Conservation (phyloP, 2,888 invertebrate species). For the Lathronympha strigana region DNA sequence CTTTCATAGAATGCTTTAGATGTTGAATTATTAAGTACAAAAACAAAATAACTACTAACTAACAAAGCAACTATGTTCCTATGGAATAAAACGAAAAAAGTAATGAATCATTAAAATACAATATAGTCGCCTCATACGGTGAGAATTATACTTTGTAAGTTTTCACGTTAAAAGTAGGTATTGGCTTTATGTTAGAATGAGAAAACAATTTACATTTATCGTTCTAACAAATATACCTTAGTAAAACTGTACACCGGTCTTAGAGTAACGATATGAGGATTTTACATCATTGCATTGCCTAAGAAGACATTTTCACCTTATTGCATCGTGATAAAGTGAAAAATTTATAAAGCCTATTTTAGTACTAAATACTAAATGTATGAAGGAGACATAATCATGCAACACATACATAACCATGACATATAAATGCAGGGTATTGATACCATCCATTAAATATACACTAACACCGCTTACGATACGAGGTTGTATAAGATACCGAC, state of each 20-base stretch:
- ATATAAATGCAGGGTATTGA: slow-evolving; percentile 17
- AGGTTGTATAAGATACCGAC: slow-evolving; percentile 16
- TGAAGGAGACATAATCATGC: slow-evolving; percentile 59
- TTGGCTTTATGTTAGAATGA: not conserved
- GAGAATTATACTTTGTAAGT: not conserved
- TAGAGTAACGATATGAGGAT: not conserved
- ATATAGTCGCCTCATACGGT: not conserved
- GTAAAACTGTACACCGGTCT: not conserved
- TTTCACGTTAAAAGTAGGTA: not conserved
- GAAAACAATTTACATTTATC: not conserved
- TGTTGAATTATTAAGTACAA: no score
- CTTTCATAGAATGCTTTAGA: no score
- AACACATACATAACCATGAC: slow-evolving; percentile 57
- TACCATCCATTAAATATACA: slow-evolving; percentile 39
- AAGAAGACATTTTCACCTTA: not conserved
- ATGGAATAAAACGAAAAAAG: not conserved
- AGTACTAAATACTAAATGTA: slow-evolving; percentile 28
- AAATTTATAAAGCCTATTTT: slow-evolving; percentile 4
- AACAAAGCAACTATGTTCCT: not conserved
- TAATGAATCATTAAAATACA: not conserved
- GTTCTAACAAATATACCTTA: not conserved
- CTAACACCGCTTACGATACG: slow-evolving; percentile 26
- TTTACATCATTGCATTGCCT: not conserved
- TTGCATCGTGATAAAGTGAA: not conserved
- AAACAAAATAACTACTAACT: not conserved